Evolutionary conservation across 1,140 invertebrate species (phyloP).

Genomic region (Myzus persicae): DNA sequence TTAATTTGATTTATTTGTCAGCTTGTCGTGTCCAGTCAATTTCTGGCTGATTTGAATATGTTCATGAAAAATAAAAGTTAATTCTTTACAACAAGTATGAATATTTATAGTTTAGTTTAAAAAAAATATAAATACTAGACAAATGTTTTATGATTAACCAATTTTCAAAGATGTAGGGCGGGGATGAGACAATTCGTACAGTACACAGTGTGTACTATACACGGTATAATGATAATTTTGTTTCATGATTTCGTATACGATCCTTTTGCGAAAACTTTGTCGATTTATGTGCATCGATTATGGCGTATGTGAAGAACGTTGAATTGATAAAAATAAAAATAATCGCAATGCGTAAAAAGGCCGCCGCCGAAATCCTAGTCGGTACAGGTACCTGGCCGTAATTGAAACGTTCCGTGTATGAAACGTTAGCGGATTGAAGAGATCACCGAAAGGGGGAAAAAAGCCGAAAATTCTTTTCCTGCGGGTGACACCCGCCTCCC

Average conservation of each 20-base stretch:
- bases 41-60: not conserved
- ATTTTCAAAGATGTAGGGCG: not conserved
- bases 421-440: not conserved
- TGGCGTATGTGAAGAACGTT: not conserved
- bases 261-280: too few species aligned
- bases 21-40: not conserved
- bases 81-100: not conserved
- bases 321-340: not conserved
- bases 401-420: constrained; percentile 28
- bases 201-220: too few species aligned
- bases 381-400: not conserved
- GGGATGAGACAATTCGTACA: not conserved
- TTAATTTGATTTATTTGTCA: not conserved
- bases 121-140: not conserved
- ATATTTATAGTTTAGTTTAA: not conserved
- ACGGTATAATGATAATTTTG: too few species aligned
- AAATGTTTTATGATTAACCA: not conserved
- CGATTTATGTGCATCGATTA: not conserved
- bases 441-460: not conserved
- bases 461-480: constrained; percentile 45
- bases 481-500: constrained; percentile 26
- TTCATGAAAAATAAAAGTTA: not conserved
- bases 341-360: not conserved
- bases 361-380: not conserved
- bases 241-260: too few species aligned